phyloP scores from a whole-genome alignment of 2,888 invertebrate species.

The Homarus gammarus region DNA sequence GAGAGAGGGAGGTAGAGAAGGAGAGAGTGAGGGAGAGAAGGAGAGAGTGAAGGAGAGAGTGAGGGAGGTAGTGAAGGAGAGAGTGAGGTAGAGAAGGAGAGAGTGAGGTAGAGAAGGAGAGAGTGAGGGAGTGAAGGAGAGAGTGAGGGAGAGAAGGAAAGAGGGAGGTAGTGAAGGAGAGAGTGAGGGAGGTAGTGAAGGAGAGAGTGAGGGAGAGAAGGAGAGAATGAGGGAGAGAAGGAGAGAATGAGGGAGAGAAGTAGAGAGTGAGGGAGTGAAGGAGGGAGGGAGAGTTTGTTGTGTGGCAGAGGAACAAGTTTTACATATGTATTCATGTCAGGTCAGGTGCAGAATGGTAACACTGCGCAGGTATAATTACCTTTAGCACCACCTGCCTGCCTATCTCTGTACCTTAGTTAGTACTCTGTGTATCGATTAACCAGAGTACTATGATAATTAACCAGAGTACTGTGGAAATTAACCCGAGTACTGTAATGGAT shows the following conservation, averaged over 20 bases:
- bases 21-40: not conserved
- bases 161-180: not conserved
- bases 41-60: not conserved
- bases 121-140: not conserved
- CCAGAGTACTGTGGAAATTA: no score
- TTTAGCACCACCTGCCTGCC: no score
- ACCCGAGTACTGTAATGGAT: no score
- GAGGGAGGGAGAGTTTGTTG: not conserved
- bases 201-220: not conserved
- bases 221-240: not conserved
- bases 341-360: no score
- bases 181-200: not conserved
- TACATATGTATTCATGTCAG: no score
- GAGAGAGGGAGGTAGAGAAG: no score
- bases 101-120: slow-evolving; percentile 15
- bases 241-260: not conserved
- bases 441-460: no score
- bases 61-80: not conserved
- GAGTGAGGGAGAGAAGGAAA: no score
- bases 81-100: slow-evolving; percentile 7
- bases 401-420: no score
- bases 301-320: no score
- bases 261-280: not conserved
- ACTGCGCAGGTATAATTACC: no score
- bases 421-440: no score